Percentiles rank a stretch among this genome's conserved stretches.
Conservation (phyloP, 2,797 vertebrate species). For the Macrochelys suwanniensis region DNA sequence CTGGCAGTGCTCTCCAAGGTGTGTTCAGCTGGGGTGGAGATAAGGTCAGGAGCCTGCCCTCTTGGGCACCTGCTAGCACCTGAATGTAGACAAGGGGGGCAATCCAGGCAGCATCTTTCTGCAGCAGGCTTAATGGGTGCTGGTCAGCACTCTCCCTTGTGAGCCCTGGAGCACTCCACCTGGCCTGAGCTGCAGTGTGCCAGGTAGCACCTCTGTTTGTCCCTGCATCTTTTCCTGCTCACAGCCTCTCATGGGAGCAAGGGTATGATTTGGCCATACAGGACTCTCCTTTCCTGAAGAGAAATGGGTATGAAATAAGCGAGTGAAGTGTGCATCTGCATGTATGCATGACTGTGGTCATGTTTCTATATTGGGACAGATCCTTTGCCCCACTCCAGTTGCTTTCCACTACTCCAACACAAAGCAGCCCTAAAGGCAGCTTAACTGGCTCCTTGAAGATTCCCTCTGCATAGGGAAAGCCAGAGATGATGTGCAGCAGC, state of each 20-base stretch:
- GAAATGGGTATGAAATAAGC: fast-evolving
- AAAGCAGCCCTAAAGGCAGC: background rate
- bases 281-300: fast-evolving
- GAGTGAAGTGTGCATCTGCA: background rate
- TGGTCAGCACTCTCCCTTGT: background rate
- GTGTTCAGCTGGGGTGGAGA: background rate
- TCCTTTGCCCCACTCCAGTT: fast-evolving
- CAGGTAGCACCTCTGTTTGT: fast-evolving
- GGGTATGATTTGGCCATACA: fast-evolving
- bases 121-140: background rate
- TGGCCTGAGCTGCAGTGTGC: fast-evolving
- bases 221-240: fast-evolving
- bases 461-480: fast-evolving
- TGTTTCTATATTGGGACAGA: background rate
- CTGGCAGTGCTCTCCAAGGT: fast-evolving
- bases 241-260: fast-evolving
- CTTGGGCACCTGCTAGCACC: fast-evolving
- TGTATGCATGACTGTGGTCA: background rate
- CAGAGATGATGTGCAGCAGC: background rate
- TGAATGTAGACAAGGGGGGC: fast-evolving
- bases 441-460: background rate
- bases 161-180: background rate
- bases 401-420: fast-evolving
- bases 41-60: background rate
- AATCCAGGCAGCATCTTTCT: fast-evolving